A percentile compares a stretch with the other conserved stretches of the same genome.
Conservation (phyloP, 2,888 invertebrate genomes). For the Cosmopolites sordidus region DNA sequence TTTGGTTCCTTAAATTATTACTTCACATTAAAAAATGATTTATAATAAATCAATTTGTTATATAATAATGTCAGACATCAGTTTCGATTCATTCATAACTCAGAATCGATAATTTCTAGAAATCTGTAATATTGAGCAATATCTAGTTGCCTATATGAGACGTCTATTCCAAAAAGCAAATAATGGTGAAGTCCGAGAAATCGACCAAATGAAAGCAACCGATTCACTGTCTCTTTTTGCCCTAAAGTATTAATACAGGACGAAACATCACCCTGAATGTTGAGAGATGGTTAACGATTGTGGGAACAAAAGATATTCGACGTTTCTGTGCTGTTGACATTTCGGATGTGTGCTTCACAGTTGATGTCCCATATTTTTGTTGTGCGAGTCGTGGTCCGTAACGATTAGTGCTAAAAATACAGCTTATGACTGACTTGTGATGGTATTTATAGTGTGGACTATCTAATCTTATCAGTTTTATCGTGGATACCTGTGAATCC, state of each 20-base stretch:
- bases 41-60: too few species aligned
- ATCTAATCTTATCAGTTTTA: slow-evolving; percentile 18
- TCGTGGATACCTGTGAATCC: slow-evolving; percentile 8
- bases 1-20: too few species aligned
- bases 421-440: slow-evolving; percentile 5
- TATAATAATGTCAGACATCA: too few species aligned
- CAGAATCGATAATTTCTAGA: too few species aligned
- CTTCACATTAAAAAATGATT: too few species aligned
- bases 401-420: neutral
- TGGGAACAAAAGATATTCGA: slow-evolving; percentile 3
- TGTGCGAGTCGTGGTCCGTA: neutral
- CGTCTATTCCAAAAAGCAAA: too few species aligned
- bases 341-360: slow-evolving; percentile 15
- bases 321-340: slow-evolving; percentile 13
- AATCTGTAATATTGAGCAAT: too few species aligned
- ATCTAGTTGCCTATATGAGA: slow-evolving; percentile 5
- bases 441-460: slow-evolving; percentile 11
- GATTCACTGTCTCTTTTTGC: neutral
- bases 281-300: neutral
- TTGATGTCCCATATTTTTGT: slow-evolving; percentile 19
- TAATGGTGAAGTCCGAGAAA: neutral
- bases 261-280: neutral
- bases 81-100: too few species aligned
- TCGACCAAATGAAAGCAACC: neutral
- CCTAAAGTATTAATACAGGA: neutral